Base-by-base conservation (phyloP, 2,888 invertebrate species). In the Lycophotia porphyrea region DNA sequence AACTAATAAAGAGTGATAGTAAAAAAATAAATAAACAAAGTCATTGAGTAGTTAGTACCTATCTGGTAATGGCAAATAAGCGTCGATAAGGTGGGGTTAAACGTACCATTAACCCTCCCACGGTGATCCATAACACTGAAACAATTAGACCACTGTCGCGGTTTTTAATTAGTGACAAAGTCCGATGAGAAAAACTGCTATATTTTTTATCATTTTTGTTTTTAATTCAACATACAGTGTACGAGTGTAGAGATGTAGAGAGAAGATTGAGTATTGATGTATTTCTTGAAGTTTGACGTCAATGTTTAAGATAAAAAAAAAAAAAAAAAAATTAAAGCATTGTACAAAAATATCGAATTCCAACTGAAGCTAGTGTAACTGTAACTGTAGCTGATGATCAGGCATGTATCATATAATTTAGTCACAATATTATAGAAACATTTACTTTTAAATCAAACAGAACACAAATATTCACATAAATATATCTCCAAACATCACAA, bases 61-160 rank as follows among this genome's bases (percentile, higher is more conserved):
- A 79, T 80, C 72, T 77, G 73, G 67, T 77, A 64, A 52, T 65
- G 60, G 39, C 64, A 64, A 71, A 74, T 84, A 78, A 81, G 76
- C 67, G 63, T 58, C 61, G 88, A 90, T 90, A 90, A 84, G 76
- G 82, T 75, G 69, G 66, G 87, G 91, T 88, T 88, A 81, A 86
- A 77, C 80, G 77, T 74, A 78, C 72, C 74, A 74, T 89, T 88
- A 81, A 89, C 86, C 87, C 82, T 81, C 71, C 76, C 58, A 76
- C 74, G 76, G 74, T 76, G 84, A 87, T 84, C 78, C 76, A 84
- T 84, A 81, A 78, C 78, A 78, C 61, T 70, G 68, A 77, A 81
- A 90, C 90, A 90, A 81, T 88, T 76, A 68, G 67, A 78, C 73
- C 84, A 80, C 81, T 90, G 89, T 90, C 63, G 31, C 27, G 60